Evolutionary conservation across 2,113 vertebrate species (phyloP), one percentile per base, ranked within the genome.

Genomic region (Rhadina sibilatrix): DNA sequence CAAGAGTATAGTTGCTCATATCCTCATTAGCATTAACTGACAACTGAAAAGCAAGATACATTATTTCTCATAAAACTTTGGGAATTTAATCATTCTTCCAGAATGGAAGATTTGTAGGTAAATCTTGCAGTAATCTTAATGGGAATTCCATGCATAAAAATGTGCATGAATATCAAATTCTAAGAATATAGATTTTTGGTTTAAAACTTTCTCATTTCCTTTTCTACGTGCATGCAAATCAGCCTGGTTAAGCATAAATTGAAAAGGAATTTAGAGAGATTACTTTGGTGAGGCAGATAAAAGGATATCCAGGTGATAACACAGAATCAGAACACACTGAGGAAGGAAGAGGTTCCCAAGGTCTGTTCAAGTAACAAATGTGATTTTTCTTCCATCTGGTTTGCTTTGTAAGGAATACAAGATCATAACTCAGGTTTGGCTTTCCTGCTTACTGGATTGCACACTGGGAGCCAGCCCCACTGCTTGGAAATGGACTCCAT

Each of bases 191-290:
- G 21, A 94, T 81, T 84, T 92, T 78, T 68, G 56, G 20, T 57
- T 84, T 57, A 71, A 80, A 92, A 82, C 72, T 85, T 93, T 79
- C 74, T 91, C 47, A 83, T 94, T 91, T 94, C 89, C 78, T 94
- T 90, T 90, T 78, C 69, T 66, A 27, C 33, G 11, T 40, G 71
- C 75, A 83, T 69, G 71, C 60, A 90, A 94, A 95, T 95, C 78
- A 95, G 70, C 35, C 74, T 76, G 50, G 78, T 90, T 94, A 80
- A 93, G 75, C 76, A 86, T 28, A 90, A 90, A 86, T 54, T 85
- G 71, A 80, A 77, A 85, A 83, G 87, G 81, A 95, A 82, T 95
- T 90, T 77, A 80, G 40, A 54, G 75, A 69, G 75, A 90, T 94
- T 69, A 94, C 65, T 90, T 74, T 77, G 84, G 93, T 85, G 60